These are phyloP conservation scores for Rhineura floridana DNA, from an alignment of 2,113 vertebrate species.

Conservation along the genomic window DNA sequence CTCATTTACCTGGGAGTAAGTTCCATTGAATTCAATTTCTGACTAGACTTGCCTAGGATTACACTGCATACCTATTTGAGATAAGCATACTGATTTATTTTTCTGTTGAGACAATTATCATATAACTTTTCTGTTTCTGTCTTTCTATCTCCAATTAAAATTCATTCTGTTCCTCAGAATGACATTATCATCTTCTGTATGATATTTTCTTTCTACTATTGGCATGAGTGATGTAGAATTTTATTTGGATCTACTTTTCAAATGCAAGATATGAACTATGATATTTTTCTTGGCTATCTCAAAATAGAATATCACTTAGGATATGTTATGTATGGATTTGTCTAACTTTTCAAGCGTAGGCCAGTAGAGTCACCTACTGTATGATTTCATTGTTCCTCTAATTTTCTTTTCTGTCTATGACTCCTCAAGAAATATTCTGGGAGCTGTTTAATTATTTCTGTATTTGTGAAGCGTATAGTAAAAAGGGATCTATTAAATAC, in stretches of 20 bases:
- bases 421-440: constrained; percentile 26
- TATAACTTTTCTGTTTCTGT: constrained; percentile 10
- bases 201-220: constrained; percentile 52
- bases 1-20: not conserved
- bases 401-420: constrained; percentile 14
- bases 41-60: not conserved
- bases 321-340: constrained; percentile 38
- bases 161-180: constrained; percentile 20
- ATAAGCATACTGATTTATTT: not conserved
- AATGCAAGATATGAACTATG: constrained; percentile 55
- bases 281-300: constrained; percentile 64
- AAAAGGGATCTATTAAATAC: constrained; percentile 9
- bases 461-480: not conserved
- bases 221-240: constrained; percentile 64
- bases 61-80: not conserved
- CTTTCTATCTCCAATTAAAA: constrained; percentile 38
- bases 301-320: constrained; percentile 55
- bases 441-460: constrained; percentile 43
- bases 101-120: not conserved
- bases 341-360: constrained; percentile 48
- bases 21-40: not conserved
- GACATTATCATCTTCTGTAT: constrained; percentile 33
- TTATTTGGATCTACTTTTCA: constrained; percentile 62
- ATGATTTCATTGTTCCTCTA: constrained; percentile 10
- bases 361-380: constrained; percentile 23